Conservation (phyloP, 1,140 invertebrate genomes). For the Uloborus diversus region DNA sequence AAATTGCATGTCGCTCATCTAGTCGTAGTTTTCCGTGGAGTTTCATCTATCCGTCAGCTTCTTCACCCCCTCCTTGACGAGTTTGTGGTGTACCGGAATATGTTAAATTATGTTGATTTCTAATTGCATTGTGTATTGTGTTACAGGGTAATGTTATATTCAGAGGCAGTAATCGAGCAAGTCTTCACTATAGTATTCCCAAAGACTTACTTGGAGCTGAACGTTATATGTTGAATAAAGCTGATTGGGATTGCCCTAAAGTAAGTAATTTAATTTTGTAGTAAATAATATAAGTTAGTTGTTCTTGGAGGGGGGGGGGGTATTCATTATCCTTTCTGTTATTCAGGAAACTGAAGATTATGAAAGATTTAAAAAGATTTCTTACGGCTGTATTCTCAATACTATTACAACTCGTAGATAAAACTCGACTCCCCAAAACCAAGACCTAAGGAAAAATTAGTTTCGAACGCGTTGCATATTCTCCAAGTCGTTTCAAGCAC, state of each 20-base stretch:
- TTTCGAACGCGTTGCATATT: too few relatives aligned
- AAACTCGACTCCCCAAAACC: too few relatives aligned
- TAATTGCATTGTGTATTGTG: background rate
- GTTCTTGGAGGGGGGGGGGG: too few relatives aligned
- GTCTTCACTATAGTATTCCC: conserved; percentile 66
- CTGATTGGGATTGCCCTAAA: conserved; percentile 70
- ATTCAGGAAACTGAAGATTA: too few relatives aligned
- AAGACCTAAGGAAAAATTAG: too few relatives aligned
- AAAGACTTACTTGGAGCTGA: conserved; percentile 60
- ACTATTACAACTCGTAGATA: too few relatives aligned
- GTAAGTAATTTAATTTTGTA: conserved; percentile 61
- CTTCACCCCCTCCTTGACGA: conserved; percentile 12
- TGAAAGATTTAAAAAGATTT: too few relatives aligned
- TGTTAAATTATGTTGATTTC: background rate
- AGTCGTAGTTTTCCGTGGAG: conserved; percentile 27
- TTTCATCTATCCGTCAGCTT: conserved; percentile 20
- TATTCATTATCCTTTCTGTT: too few relatives aligned
- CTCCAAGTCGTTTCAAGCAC: too few relatives aligned
- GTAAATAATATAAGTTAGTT: background rate
- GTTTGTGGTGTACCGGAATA: conserved; percentile 34
- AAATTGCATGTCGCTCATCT: conserved; percentile 46
- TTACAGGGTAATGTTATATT: conserved; percentile 67
- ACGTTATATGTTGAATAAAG: conserved; percentile 55
- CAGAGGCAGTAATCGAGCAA: conserved; percentile 66
- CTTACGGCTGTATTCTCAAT: too few relatives aligned